Evolutionary conservation across 2,888 invertebrate genomes (phyloP).

Genomic region (Ypsolopha scabrella): DNA sequence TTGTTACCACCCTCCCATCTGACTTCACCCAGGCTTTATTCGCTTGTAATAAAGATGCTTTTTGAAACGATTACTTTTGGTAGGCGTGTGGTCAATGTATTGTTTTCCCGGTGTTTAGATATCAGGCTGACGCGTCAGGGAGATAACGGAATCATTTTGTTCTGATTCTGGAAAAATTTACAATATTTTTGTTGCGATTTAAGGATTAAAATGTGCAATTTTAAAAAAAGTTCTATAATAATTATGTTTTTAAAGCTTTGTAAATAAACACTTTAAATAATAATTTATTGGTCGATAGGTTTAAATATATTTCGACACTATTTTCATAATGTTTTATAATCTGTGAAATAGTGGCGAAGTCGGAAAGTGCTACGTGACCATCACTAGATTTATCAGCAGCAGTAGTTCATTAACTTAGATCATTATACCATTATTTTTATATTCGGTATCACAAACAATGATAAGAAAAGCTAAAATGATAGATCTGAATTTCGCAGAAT

Average conservation of each 20-base stretch:
- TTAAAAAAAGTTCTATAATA: neutral
- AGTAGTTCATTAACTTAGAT: neutral
- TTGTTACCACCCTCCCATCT: neutral
- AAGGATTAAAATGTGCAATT: neutral
- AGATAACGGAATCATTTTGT: neutral
- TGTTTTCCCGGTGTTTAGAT: neutral
- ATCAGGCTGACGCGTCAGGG: neutral
- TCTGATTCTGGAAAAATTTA: neutral
- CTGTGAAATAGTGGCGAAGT: neutral
- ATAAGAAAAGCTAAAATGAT: neutral
- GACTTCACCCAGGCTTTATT: neutral
- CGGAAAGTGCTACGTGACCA: neutral
- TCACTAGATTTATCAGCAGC: neutral
- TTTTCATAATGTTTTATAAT: no score
- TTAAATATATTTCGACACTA: no score
- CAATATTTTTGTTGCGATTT: no score
- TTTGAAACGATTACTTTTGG: neutral
- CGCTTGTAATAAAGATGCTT: neutral
- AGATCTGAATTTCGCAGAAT: neutral
- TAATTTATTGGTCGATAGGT: no score
- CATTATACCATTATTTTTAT: no score
- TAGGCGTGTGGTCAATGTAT: neutral
- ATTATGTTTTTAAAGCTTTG: neutral
- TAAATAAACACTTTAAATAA: no score
- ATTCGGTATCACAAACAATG: no score